phyloP scores from a whole-genome alignment of 2,113 vertebrate genomes.

The Oreochromis tanganicae region DNA sequence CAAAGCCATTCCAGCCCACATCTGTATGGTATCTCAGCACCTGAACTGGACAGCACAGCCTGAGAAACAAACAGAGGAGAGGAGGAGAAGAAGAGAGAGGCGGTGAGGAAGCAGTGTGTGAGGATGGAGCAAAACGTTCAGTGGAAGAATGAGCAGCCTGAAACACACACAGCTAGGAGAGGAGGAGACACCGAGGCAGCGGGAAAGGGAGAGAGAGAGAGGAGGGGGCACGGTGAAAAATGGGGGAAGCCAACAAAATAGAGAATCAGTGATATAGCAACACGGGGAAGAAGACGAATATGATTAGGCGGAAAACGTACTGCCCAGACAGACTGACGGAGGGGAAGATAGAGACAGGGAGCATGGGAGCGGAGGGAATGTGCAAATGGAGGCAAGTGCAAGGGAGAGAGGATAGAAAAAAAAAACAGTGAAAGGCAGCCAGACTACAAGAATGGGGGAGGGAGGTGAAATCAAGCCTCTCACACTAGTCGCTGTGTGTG shows the following conservation, averaged over 20 bases:
- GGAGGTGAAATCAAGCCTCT: slow-evolving; percentile 71
- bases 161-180: slow-evolving; percentile 14
- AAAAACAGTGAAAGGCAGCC: slow-evolving; percentile 49
- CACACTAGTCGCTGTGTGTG: slow-evolving; percentile 74
- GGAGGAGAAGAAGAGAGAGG: not conserved
- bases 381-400: slow-evolving; percentile 47
- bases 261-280: slow-evolving; percentile 13
- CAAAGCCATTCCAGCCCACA: not conserved
- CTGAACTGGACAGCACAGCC: not conserved
- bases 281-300: slow-evolving; percentile 13
- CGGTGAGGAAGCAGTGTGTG: not conserved
- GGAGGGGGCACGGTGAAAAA: slow-evolving; percentile 20
- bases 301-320: slow-evolving; percentile 3
- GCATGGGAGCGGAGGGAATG: not conserved
- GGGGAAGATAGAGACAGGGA: not conserved
- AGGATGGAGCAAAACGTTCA: not conserved
- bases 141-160: slow-evolving; percentile 29
- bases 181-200: slow-evolving; percentile 14
- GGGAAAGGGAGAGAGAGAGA: not conserved
- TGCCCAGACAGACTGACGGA: not conserved
- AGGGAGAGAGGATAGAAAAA: slow-evolving; percentile 14
- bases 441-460: slow-evolving; percentile 64
- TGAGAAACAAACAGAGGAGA: not conserved
- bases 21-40: not conserved
- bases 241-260: slow-evolving; percentile 17